These are phyloP conservation scores for Arctocebus calabarensis DNA, from an alignment of 2,797 vertebrate species.

Conservation along the genomic window DNA sequence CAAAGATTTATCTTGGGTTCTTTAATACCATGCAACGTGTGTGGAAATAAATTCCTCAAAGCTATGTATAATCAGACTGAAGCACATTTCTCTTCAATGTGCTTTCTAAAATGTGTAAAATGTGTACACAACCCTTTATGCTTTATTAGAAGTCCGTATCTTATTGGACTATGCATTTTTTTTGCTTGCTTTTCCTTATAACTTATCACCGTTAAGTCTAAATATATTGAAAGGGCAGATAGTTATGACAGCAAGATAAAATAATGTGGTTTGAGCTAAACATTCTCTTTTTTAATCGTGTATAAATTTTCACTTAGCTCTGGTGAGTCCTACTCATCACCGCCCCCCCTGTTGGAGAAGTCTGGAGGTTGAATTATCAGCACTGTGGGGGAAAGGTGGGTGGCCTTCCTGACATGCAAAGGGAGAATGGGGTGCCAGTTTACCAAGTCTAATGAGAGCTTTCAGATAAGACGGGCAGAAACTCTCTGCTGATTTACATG, in stretches of 20 bases:
- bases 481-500: not conserved
- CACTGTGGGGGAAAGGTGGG: not conserved
- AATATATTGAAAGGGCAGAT: not conserved
- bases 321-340: not conserved
- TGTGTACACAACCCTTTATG: not conserved
- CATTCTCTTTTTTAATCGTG: not conserved
- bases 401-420: not conserved
- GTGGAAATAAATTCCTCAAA: slow-evolving; percentile 58
- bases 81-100: slow-evolving; percentile 26
- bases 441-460: not conserved
- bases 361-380: not conserved
- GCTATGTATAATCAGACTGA: slow-evolving; percentile 57
- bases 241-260: slow-evolving; percentile 3
- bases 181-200: slow-evolving; percentile 8
- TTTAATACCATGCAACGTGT: slow-evolving; percentile 24
- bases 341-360: not conserved
- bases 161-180: slow-evolving; percentile 26
- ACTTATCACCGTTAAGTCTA: slow-evolving; percentile 8
- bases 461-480: not conserved
- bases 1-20: slow-evolving; percentile 50
- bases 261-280: not conserved
- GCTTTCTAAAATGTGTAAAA: not conserved
- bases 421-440: not conserved
- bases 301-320: not conserved
- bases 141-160: slow-evolving; percentile 12